Conservation (phyloP, 2,113 vertebrate genomes). For the Barnardius zonarius region DNA sequence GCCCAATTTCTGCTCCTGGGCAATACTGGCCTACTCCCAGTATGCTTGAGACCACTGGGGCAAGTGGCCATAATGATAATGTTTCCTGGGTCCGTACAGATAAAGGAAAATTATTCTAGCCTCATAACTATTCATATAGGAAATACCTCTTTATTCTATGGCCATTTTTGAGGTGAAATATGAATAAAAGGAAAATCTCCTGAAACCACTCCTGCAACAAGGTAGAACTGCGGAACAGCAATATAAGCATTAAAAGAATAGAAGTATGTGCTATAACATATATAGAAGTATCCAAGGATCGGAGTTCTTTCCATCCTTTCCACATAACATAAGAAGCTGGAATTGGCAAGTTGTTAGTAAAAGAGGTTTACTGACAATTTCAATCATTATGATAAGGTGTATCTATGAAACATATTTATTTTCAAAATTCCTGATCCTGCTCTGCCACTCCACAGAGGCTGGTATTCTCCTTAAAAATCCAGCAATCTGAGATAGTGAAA, state of each 20-base stretch:
- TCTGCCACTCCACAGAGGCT: not conserved
- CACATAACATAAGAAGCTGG: not conserved
- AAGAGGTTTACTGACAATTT: not conserved
- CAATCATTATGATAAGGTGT: not conserved
- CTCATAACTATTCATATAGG: not conserved
- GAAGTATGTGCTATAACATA: not conserved
- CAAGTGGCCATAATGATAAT: too few species aligned
- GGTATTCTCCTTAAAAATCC: conserved; percentile 47
- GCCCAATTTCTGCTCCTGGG: not conserved
- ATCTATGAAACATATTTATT: conserved; percentile 15
- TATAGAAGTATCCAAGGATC: not conserved
- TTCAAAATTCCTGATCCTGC: conserved; percentile 15
- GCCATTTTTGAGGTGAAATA: not conserved
- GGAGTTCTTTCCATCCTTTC: not conserved
- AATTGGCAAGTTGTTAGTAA: not conserved
- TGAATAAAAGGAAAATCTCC: not conserved
- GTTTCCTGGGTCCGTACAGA: not conserved
- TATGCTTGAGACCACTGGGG: not conserved
- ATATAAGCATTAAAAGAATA: not conserved
- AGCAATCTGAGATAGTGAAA: not conserved
- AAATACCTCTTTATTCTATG: not conserved
- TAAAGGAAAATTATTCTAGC: not conserved
- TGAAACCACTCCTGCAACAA: not conserved
- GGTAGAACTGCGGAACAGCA: not conserved
- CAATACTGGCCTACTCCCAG: not conserved